These are phyloP conservation scores for Cydia amplana DNA, from an alignment of 1,140 invertebrate genomes.

Conservation along the genomic window DNA sequence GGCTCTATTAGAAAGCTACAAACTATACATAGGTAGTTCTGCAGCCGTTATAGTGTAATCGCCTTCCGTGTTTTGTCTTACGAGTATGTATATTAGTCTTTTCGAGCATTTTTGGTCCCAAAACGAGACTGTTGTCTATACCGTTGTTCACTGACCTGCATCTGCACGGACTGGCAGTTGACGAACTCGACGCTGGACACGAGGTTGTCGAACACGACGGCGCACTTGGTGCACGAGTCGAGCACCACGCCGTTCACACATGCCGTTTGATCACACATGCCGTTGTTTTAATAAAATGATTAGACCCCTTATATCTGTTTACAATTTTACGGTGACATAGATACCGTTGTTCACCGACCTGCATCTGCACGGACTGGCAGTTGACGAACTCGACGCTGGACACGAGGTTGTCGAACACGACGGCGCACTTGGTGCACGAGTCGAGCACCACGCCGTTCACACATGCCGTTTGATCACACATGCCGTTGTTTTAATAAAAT, in stretches of 20 bases:
- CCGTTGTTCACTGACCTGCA: conserved; percentile 87
- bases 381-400: conserved; percentile 98
- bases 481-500: too few relatives aligned
- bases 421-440: conserved; percentile 96
- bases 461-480: too few relatives aligned
- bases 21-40: too few relatives aligned
- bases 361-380: conserved; percentile 98
- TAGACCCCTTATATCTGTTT: too few relatives aligned
- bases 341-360: conserved; percentile 87
- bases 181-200: conserved; percentile 98
- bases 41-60: too few relatives aligned
- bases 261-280: too few relatives aligned
- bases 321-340: too few relatives aligned
- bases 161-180: conserved; percentile 98
- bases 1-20: too few relatives aligned
- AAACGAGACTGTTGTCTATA: too few relatives aligned
- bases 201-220: conserved; percentile 96
- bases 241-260: conserved; percentile 97
- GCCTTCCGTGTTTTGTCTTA: too few relatives aligned
- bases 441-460: conserved; percentile 98
- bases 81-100: too few relatives aligned
- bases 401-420: conserved; percentile 97
- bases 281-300: too few relatives aligned
- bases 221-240: conserved; percentile 98
- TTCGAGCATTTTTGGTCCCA: background rate